Conservation (phyloP, 2,113 vertebrate genomes). For the Todiramphus chloris region DNA sequence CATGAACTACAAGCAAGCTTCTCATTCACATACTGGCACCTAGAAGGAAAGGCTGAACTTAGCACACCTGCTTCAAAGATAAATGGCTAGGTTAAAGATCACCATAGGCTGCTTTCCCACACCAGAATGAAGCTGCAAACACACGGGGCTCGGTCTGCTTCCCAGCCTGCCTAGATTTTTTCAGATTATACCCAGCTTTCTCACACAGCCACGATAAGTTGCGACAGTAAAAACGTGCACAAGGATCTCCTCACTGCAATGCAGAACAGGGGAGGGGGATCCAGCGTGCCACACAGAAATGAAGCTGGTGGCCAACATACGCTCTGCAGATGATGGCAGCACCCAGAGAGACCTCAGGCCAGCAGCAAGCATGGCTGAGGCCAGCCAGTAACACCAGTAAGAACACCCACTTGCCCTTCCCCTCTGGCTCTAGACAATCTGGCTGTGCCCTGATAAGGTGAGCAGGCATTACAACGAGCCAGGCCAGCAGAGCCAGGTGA, state of each 20-base stretch:
- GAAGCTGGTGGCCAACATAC: background rate
- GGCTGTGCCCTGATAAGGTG: rapidly evolving
- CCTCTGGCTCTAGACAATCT: background rate
- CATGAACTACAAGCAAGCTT: background rate
- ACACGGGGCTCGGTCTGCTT: background rate
- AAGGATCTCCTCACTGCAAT: background rate
- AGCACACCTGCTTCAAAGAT: background rate
- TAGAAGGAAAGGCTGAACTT: background rate
- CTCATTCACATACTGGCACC: background rate
- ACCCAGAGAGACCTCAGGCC: background rate
- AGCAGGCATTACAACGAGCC: background rate
- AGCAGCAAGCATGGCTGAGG: background rate
- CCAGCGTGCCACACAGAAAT: background rate
- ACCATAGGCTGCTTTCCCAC: background rate
- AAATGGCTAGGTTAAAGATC: background rate
- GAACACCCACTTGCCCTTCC: background rate
- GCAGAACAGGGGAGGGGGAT: background rate
- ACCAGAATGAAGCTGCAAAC: background rate
- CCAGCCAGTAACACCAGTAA: background rate
- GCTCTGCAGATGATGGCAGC: background rate
- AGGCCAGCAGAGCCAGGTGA: background rate
- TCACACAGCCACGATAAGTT: rapidly evolving
- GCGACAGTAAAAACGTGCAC: background rate
- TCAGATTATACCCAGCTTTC: background rate
- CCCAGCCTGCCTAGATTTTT: background rate